Conservation (phyloP, 2,113 vertebrate genomes). For the Crotalus helleri region DNA sequence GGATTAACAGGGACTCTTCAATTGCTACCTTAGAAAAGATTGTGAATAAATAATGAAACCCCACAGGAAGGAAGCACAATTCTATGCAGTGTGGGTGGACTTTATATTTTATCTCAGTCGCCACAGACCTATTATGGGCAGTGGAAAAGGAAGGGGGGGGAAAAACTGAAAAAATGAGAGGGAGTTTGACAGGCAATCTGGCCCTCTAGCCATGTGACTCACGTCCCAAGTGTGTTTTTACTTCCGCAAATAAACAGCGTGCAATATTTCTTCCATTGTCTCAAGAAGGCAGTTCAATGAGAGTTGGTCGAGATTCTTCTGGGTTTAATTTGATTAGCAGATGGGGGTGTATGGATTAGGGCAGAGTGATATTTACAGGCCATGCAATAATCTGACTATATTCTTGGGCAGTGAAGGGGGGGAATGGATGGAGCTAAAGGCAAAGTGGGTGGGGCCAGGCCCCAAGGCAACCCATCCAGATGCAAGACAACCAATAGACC, state of each 20-base stretch:
- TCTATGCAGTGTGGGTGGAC: not conserved
- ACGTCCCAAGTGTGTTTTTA: not conserved
- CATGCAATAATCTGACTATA: not conserved
- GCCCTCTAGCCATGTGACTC: not conserved
- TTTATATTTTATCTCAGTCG: not conserved
- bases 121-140: not conserved
- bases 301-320: not conserved
- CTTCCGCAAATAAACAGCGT: not conserved
- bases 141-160: rapidly evolving
- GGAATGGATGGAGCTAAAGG: not conserved
- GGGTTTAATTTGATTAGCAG: not conserved
- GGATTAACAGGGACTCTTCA: not conserved
- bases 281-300: not conserved
- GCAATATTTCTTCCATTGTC: not conserved
- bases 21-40: not conserved
- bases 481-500: not conserved
- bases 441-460: not conserved
- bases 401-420: not conserved
- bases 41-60: not conserved
- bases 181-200: not conserved
- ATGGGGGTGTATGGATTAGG: not conserved
- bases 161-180: not conserved
- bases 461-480: not conserved
- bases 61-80: not conserved
- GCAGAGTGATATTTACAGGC: not conserved